Evolutionary conservation across 2,888 invertebrate genomes (phyloP).

Genomic region (Pristionchus exspectatus): DNA sequence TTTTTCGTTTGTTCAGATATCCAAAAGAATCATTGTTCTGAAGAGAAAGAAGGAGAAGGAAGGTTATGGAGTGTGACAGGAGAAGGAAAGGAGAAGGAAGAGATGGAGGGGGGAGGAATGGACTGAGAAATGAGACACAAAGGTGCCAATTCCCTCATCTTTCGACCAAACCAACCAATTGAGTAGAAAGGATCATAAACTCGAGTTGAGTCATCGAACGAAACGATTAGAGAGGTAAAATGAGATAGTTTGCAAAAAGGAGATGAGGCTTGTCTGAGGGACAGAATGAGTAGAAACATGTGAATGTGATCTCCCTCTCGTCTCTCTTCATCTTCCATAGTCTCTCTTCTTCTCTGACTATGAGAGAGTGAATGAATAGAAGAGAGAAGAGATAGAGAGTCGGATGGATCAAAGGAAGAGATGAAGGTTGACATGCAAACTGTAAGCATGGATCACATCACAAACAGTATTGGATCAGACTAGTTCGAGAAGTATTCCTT

Average conservation of each 20-base stretch:
- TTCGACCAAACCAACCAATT: neutral
- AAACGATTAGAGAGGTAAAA: neutral
- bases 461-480: neutral
- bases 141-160: conserved; percentile 30
- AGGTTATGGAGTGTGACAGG: conserved; percentile 26
- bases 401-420: conserved; percentile 35
- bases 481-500: neutral
- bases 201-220: neutral
- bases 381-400: neutral
- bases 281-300: neutral
- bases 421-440: conserved; percentile 4
- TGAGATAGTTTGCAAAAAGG: neutral
- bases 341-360: neutral
- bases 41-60: conserved; percentile 7
- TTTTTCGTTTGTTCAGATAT: conserved; percentile 1
- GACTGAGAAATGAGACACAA: neutral
- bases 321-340: neutral
- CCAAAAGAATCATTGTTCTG: neutral
- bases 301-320: neutral
- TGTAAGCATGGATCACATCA: conserved; percentile 5
- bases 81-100: neutral
- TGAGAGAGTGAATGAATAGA: conserved; percentile 17
- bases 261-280: neutral
- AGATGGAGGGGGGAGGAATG: neutral
- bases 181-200: neutral